phyloP scores from a whole-genome alignment of 1,140 invertebrate genomes.

The Popillia japonica region DNA sequence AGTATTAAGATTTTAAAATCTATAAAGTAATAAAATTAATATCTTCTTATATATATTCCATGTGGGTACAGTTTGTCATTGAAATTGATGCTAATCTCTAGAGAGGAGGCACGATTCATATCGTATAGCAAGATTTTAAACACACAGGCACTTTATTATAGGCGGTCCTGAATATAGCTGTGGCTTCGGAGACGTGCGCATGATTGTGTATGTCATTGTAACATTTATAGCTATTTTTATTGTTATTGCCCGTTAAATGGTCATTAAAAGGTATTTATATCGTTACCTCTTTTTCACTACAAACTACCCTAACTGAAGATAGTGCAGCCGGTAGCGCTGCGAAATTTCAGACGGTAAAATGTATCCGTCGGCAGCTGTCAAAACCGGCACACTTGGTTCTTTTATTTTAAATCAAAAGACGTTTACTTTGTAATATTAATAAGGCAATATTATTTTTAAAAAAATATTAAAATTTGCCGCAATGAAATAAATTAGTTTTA shows the following conservation, averaged over 20 bases:
- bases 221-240: conserved; percentile 55
- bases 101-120: no score
- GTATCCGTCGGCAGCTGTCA: conserved; percentile 42
- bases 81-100: no score
- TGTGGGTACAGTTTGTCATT: no score
- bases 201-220: conserved; percentile 35
- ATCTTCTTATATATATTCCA: no score
- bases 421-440: no score
- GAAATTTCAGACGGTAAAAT: neutral
- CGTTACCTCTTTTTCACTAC: conserved; percentile 45
- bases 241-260: conserved; percentile 57
- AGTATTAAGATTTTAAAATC: no score
- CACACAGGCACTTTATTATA: conserved; percentile 2
- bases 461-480: no score
- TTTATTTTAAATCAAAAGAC: no score
- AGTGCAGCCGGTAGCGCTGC: no score
- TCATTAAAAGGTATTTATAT: conserved; percentile 57
- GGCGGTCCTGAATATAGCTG: neutral
- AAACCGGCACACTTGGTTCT: neutral
- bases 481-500: neutral
- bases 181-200: conserved; percentile 3
- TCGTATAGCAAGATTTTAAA: no score
- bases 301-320: conserved; percentile 27
- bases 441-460: no score
- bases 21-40: no score